A percentile compares a stretch with the other conserved stretches of the same genome.
Conservation (phyloP, 2,888 invertebrate genomes). For the Glaucopsyche alexis region DNA sequence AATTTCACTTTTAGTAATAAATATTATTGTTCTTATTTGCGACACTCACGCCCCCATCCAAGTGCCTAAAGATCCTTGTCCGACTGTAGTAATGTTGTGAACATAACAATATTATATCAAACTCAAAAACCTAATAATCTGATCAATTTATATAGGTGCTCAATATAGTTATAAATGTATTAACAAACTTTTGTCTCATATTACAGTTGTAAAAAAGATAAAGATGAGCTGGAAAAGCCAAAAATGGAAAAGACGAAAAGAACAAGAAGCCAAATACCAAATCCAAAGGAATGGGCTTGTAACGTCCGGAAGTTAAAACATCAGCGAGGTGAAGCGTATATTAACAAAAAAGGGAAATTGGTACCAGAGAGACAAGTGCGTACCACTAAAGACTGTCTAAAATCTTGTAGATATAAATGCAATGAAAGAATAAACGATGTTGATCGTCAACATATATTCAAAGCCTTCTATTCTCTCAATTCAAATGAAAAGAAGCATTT, state of each 20-base stretch:
- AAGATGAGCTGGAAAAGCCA: slow-evolving; percentile 39
- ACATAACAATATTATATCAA: too few species aligned
- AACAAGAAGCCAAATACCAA: slow-evolving; percentile 53
- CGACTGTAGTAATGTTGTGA: too few species aligned
- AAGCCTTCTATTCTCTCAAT: slow-evolving; percentile 67
- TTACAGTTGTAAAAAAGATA: slow-evolving; percentile 53
- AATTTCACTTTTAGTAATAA: too few species aligned
- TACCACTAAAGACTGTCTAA: slow-evolving; percentile 66
- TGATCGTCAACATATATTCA: slow-evolving; percentile 67
- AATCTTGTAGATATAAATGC: slow-evolving; percentile 66
- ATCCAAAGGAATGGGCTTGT: slow-evolving; percentile 68
- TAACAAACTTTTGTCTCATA: not conserved
- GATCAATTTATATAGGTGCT: not conserved
- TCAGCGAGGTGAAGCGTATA: slow-evolving; percentile 68
- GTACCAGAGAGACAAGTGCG: slow-evolving; percentile 62
- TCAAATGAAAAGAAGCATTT: slow-evolving; percentile 71
- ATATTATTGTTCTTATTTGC: too few species aligned
- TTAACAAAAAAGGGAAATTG: slow-evolving; percentile 65
- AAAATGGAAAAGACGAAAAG: slow-evolving; percentile 45
- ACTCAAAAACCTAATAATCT: too few species aligned
- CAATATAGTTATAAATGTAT: not conserved
- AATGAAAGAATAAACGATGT: slow-evolving; percentile 62
- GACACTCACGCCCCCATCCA: too few species aligned
- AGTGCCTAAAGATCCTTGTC: too few species aligned
- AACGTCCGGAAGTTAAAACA: slow-evolving; percentile 68